Base-by-base conservation (phyloP, 1,140 invertebrate genomes). In the Eubasilissa regina region DNA sequence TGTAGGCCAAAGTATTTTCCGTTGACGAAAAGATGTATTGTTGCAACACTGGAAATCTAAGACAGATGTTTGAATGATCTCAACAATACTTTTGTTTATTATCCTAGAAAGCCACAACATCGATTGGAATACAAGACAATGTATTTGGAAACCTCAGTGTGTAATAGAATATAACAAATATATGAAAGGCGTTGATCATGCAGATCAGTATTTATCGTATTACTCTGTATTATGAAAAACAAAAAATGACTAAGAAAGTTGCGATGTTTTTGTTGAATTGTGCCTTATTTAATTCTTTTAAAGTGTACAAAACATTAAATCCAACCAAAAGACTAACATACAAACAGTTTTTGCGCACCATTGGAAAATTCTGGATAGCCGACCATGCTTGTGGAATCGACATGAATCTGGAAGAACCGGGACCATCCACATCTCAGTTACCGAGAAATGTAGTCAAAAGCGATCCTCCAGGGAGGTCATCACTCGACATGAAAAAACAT, bases 41-140 rank as follows among this genome's bases (percentile, higher is more conserved):
- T 90, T n/a, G 58, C 86, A 60, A 51, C 85, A 86, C 83, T 90
- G 87, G 86, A 87, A 85, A 84, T 84, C 87, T 81, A 88, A 88
- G 78, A 70, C 84, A 64, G 85, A 86, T 79, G 85, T 87, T 13
- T 78, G 86, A 8, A 83, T 87, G 53, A 79, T 89, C 25, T 86
- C 85, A 70, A 89, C 86, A 80, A 85, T 85, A 82, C 85, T 86
- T 77, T 81, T 83, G 68, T 55, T 77, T 62, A 75, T 77, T 44
- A 83, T 85, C 77, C 70, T 76, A n/a, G 68, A 72, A 64, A 83
- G 74, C 75, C 64, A 84, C 81, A 84, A 85, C 83, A 83, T 56
- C 19, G 21, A 74, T 55, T 74, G 72, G 72, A 53, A 25, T 21
- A 74, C 7, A 15, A 74, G 11, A 56, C 13, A 53, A 35, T 6